Evolutionary conservation across 2,113 vertebrate species (phyloP), one percentile per base, ranked within the genome.

Genomic region (Eptesicus fuscus): DNA sequence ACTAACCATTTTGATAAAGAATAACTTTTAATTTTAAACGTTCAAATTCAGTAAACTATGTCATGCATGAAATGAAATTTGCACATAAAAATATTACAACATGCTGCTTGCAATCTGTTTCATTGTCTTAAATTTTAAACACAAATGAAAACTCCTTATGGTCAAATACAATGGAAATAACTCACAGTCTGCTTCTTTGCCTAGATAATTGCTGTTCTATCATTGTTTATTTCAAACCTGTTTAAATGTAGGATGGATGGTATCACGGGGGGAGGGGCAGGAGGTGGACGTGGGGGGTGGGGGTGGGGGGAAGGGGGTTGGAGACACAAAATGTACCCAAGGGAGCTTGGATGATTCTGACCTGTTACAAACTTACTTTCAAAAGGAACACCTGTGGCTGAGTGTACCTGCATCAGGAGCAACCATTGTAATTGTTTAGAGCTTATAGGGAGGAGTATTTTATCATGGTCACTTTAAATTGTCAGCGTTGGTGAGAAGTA

Each of bases 11-110:
- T 90, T 95, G 23, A 59, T 49, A 37, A 77, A 56, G 56, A 56
- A 47, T 78, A 61, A 5, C 61, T 53, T 63, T 87, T 53, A 67
- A 88, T 49, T 88, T 77, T 65, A 56, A 90, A 59, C n/a, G 40
- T 32, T 91, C 22, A 63, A 89, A 61, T 91, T 92, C 65, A 87
- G n/a, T 65, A n/a, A 61, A 69, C 35, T 67, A 77, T 40, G 83
- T 88, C 88, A 76, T 18, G 4, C n/a, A 53, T 61, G 47, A 94
- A 93, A 56, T 78, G 16, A 93, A 82, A 83, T 83, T 95, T 91
- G 35, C 73, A 70, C 30, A 35, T 28, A 84, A 89, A 96, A 94
- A 61, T 30, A 51, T 40, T 65, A 70, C 32, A 59, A 18, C 77
- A 25, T 1, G 4, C 13, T 56, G 16, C 67, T 70, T 93, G 67